Conservation (phyloP, 2,113 vertebrate species). For the Chunga burmeisteri region DNA sequence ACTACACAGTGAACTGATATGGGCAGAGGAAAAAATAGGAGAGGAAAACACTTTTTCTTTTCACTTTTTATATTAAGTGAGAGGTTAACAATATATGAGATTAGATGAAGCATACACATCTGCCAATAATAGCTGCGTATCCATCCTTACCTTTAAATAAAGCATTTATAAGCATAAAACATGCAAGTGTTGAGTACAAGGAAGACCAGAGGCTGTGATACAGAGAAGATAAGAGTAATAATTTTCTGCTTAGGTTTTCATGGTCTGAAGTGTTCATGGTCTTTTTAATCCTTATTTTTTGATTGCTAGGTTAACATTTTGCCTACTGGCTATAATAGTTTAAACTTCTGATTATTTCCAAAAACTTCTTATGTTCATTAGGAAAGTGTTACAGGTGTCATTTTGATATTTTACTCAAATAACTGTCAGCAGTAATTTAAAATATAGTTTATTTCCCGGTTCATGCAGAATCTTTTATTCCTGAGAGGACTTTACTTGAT, state of each 20-base stretch:
- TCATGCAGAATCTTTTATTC: not conserved
- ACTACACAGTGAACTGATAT: not conserved
- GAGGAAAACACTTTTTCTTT: not conserved
- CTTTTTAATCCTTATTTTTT: not conserved
- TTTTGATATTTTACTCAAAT: not conserved
- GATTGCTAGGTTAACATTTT: not conserved
- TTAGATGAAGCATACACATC: not conserved
- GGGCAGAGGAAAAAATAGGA: not conserved
- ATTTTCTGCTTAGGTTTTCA: not conserved
- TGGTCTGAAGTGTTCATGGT: not conserved
- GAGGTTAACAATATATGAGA: not conserved
- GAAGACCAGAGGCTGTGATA: not conserved
- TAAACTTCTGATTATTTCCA: not conserved
- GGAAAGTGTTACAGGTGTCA: not conserved
- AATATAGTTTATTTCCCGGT: not conserved
- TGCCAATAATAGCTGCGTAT: not conserved
- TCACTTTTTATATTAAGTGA: not conserved
- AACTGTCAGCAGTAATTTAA: not conserved
- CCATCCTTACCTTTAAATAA: not conserved
- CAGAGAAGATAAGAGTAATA: not conserved
- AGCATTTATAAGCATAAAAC: not conserved
- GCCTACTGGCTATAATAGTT: not conserved
- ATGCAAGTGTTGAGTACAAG: not conserved
- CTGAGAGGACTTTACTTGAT: not conserved
- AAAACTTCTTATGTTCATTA: not conserved